Evolutionary conservation across 2,797 vertebrate genomes (phyloP), one percentile per base, ranked within the genome.

Genomic region (Orientallactaga sibirica): DNA sequence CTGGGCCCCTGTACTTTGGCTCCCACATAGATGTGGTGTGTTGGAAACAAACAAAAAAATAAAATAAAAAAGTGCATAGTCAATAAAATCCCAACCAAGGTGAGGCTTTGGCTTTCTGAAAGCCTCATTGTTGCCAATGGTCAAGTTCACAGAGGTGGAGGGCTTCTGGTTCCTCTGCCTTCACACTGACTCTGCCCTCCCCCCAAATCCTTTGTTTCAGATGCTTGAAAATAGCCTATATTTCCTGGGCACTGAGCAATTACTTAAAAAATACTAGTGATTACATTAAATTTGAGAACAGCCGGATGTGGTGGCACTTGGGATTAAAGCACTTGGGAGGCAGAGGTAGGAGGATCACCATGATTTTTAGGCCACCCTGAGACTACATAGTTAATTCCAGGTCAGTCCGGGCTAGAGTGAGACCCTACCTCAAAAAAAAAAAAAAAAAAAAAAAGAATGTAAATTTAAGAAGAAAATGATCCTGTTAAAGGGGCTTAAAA

Each of bases 41-140:
- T 12, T 88, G 52, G 52, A 92, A 93, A 73, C n/a, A 52, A 88
- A 94, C 67, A 25, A 43, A 87, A 91, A 74, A 37, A 37, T 37
- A 37, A 37, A 37, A 37, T 37, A 2, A 37, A 37, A 70, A 66
- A 48, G 61, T 25, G 25, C 89, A 66, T n/a, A 33, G 58, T 43
- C n/a, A 74, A 37, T 80, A 82, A 92, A 77, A 64, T 16, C 76
- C 70, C 4, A 48, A 43, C 19, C 7, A 74, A 11, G 33, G 33
- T 7, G 48, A 92, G 19, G 24, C 77, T 90, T 41, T 74, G 52
- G 25, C 27, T 86, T 68, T 48, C 48, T 81, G 43, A 87, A 90
- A 77, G 12, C 61, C 11, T 43, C 64, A 71, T 52, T 52, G 37
- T 5, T 64, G 41, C 48, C 76, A 48, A 27, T 66, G 76, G 24